Evolutionary conservation across 2,888 invertebrate genomes (phyloP).

Genomic region (Drosophila suboccidentalis): DNA sequence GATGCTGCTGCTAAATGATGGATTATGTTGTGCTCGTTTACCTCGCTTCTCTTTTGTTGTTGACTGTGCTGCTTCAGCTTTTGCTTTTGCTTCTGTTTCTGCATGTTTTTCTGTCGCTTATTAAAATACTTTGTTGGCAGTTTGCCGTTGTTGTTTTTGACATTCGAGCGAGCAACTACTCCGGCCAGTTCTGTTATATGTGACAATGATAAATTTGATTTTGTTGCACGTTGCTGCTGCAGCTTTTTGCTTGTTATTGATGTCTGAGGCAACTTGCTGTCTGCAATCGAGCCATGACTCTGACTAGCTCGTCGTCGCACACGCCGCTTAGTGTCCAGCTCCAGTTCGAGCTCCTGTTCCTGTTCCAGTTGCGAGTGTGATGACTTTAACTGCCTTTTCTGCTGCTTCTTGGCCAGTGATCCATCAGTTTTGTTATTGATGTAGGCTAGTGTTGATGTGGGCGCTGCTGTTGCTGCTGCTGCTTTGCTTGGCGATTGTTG

Average conservation of each 20-base stretch:
- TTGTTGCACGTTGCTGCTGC: slow-evolving; percentile 63
- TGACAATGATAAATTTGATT: slow-evolving; percentile 85
- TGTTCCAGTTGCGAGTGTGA: slow-evolving; percentile 27
- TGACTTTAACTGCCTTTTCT: slow-evolving; percentile 55
- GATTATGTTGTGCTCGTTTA: slow-evolving; percentile 79
- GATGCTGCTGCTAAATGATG: slow-evolving; percentile 76
- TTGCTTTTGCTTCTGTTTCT: slow-evolving; percentile 48
- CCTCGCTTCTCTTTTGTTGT: slow-evolving; percentile 49
- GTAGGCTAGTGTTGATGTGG: slow-evolving; percentile 62
- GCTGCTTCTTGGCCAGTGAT: slow-evolving; percentile 59
- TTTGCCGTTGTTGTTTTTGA: slow-evolving; percentile 65
- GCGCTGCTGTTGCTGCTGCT: slow-evolving; percentile 44
- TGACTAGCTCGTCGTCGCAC: slow-evolving; percentile 71
- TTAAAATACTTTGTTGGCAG: slow-evolving; percentile 81
- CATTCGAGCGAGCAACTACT: slow-evolving; percentile 52
- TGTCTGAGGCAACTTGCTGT: slow-evolving; percentile 53
- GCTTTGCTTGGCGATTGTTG: slow-evolving; percentile 28
- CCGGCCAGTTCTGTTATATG: slow-evolving; percentile 57
- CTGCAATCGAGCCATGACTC: slow-evolving; percentile 48
- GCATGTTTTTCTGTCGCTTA: slow-evolving; percentile 83
- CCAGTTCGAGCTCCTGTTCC: slow-evolving; percentile 37
- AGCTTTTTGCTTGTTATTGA: slow-evolving; percentile 65
- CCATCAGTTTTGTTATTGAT: slow-evolving; percentile 84
- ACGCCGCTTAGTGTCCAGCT: slow-evolving; percentile 64
- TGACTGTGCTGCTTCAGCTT: slow-evolving; percentile 19